Conservation (phyloP, 92 coral and sea anemone species). For the Paragorgia papillata region DNA sequence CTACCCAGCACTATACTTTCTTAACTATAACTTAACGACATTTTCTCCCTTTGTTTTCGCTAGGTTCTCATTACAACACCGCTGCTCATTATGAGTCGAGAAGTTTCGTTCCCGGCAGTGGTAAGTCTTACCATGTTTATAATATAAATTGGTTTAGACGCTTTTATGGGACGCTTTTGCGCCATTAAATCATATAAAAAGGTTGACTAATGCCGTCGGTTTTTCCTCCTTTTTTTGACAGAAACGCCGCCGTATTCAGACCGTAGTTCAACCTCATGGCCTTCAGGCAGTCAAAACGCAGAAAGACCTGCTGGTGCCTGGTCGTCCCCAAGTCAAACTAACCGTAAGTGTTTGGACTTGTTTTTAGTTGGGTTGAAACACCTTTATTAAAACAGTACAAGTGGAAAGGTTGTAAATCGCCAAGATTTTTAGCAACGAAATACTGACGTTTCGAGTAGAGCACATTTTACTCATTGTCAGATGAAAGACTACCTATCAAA, state of each 20-base stretch:
- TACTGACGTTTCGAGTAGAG: too few relatives aligned
- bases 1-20: too few relatives aligned
- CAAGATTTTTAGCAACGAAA: too few relatives aligned
- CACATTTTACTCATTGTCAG: too few relatives aligned
- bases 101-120: constrained; percentile 27
- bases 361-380: neutral
- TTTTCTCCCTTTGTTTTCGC: neutral
- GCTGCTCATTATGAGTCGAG: constrained; percentile 39
- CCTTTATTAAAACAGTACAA: too few relatives aligned
- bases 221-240: neutral
- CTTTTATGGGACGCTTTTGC: too few relatives aligned
- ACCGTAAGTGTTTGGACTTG: constrained; percentile 21
- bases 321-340: constrained; percentile 37
- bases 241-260: constrained; percentile 23
- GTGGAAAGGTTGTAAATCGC: too few relatives aligned
- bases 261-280: constrained; percentile 47
- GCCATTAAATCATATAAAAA: too few relatives aligned
- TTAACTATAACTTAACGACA: too few relatives aligned
- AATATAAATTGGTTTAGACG: too few relatives aligned
- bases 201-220: too few relatives aligned
- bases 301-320: constrained; percentile 31
- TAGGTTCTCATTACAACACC: constrained; percentile 29
- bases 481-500: too few relatives aligned
- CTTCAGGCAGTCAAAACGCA: constrained; percentile 41
- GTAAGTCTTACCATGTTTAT: constrained; percentile 3